Conservation (phyloP, 2,113 vertebrate species). For the Todiramphus chloris region DNA sequence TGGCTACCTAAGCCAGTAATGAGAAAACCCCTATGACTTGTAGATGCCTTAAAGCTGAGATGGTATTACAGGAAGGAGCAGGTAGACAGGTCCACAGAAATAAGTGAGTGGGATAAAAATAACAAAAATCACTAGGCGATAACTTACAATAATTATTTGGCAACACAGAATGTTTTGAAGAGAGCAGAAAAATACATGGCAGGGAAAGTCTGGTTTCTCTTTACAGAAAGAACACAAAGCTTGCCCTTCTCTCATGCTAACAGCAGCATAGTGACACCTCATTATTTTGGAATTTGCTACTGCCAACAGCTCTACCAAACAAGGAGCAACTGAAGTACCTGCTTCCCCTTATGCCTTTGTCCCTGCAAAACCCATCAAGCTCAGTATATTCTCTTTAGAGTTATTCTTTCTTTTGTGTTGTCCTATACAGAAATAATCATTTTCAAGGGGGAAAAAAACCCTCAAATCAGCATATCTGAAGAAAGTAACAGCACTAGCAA, state of each 20-base stretch:
- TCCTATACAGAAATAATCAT: not conserved
- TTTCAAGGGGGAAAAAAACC: not conserved
- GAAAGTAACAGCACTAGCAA: not conserved
- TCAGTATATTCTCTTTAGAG: not conserved
- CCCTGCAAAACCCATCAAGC: not conserved
- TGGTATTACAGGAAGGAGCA: constrained; percentile 2
- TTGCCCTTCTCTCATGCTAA: not conserved
- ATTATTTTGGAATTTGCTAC: constrained; percentile 45
- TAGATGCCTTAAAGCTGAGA: constrained; percentile 5
- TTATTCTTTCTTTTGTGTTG: not conserved
- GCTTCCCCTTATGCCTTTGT: constrained; percentile 12
- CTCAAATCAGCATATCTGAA: not conserved
- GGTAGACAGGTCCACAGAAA: not conserved
- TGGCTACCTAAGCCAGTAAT: constrained; percentile 14
- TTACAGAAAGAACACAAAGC: constrained; percentile 4
- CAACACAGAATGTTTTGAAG: not conserved
- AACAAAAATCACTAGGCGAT: not conserved
- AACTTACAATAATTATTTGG: constrained; percentile 19
- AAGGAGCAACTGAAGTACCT: not conserved
- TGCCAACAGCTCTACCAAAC: constrained; percentile 33
- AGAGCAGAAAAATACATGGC: not conserved
- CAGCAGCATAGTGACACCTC: constrained; percentile 19
- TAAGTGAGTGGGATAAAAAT: not conserved
- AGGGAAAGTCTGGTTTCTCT: constrained; percentile 16
- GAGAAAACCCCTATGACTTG: not conserved